These are phyloP conservation scores for Lordiphosa fenestrarum DNA, from an alignment of 2,888 invertebrate species.

Conservation along the genomic window DNA sequence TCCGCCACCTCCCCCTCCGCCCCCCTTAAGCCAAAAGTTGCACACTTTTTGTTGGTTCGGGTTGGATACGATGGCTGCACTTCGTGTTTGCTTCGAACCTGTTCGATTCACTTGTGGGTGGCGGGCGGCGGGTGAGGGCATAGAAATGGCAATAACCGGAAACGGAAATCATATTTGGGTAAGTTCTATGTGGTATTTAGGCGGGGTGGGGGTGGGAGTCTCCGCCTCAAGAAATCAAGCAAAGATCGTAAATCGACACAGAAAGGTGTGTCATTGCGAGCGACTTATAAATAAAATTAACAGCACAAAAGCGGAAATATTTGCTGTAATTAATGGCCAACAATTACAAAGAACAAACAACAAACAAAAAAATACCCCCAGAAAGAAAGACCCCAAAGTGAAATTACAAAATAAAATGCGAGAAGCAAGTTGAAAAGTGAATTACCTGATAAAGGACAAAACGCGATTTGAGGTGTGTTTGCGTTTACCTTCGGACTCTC, in stretches of 20 bases:
- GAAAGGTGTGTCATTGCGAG: slow-evolving; percentile 66
- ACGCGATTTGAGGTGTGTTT: slow-evolving; percentile 72
- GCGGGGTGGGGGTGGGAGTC: not conserved
- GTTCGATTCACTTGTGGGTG: slow-evolving; percentile 34
- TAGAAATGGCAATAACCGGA: slow-evolving; percentile 38
- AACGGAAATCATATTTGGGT: slow-evolving; percentile 60
- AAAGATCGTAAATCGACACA: slow-evolving; percentile 60
- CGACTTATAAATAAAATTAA: slow-evolving; percentile 76
- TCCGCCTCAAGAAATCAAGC: slow-evolving; percentile 2
- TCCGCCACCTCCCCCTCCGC: slow-evolving; percentile 11
- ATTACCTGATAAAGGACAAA: slow-evolving; percentile 75
- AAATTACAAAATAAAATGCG: slow-evolving; percentile 70
- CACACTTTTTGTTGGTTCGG: slow-evolving; percentile 32
- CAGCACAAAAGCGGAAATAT: slow-evolving; percentile 66
- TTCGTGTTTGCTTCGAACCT: slow-evolving; percentile 67
- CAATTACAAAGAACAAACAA: slow-evolving; percentile 67
- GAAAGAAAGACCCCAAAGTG: slow-evolving; percentile 32
- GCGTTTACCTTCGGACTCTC: slow-evolving; percentile 35
- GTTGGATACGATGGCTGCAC: slow-evolving; percentile 36
- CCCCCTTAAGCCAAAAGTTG: slow-evolving; percentile 6
- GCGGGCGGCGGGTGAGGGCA: not conserved
- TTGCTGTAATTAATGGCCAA: slow-evolving; percentile 76
- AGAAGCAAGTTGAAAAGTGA: slow-evolving; percentile 74
- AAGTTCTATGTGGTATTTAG: slow-evolving; percentile 29
- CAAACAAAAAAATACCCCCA: slow-evolving; percentile 9